Evolutionary conservation across 2,113 vertebrate species (phyloP).

Genomic region (Albula goreensis): DNA sequence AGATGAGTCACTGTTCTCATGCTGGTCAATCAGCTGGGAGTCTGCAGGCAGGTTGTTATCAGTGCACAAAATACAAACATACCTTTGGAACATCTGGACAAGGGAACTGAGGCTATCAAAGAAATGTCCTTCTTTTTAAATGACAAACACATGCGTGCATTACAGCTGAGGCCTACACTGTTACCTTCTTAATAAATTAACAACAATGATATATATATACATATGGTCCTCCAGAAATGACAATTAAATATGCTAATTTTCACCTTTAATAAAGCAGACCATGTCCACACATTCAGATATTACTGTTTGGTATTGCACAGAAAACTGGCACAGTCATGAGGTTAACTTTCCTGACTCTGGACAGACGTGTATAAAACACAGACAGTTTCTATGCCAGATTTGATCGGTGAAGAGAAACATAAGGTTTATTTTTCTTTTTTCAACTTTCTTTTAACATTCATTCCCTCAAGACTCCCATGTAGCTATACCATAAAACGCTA

Average conservation of each 20-base stretch:
- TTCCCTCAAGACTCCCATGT: neutral
- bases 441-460: neutral
- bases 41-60: neutral
- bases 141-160: neutral
- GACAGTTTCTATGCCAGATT: neutral
- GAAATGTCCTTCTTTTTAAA: neutral
- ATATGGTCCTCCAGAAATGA: neutral
- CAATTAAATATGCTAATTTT: neutral
- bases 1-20: neutral
- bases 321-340: neutral
- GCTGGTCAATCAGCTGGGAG: neutral
- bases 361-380: neutral
- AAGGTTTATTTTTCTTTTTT: neutral
- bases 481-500: neutral
- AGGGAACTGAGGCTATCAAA: neutral
- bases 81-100: neutral
- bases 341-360: neutral
- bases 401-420: neutral
- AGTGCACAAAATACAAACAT: neutral
- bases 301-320: neutral
- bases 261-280: neutral
- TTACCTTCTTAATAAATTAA: neutral
- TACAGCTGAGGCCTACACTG: neutral
- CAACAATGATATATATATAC: neutral
- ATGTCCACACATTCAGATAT: neutral